Base-by-base conservation (phyloP, 2,113 vertebrate species). In the Ariopsis seemanni region DNA sequence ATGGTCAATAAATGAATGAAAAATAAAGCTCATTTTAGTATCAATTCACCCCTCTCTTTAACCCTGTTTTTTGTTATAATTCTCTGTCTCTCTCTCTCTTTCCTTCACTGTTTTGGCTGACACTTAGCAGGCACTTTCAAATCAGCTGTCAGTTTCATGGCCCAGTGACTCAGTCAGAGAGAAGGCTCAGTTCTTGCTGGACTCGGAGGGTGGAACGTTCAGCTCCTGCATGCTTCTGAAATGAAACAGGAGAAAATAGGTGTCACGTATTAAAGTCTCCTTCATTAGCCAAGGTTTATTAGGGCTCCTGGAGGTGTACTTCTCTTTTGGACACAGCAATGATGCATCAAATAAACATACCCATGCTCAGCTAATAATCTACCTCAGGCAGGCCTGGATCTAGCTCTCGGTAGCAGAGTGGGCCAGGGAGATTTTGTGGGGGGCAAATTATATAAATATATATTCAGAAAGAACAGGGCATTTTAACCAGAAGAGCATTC, bases 241-340 rank as follows among this genome's bases (percentile, higher is more conserved):
- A 89, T 90, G 88, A 92, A 92, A 94, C 71, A 74, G 83, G 90
- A 60, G 92, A 92, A 93, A 92, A 94, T 88, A 86, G 87, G 53
- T 55, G 10, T 84, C 83, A 83, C 62, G 15, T 84, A 88, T 89
- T 86, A 86, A 90, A 88, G 75, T 67, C 72, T 71, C 22, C 79
- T 89, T 90, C 88, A 90, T 90, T 90, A 90, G 89, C 83, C 53
- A 86, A 82, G 75, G 86, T 88, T 89, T 89, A 90, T 88, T 88
- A 90, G 85, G 75, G 82, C 42, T 84, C 57, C 79, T 69, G 87
- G 80, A 88, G 84, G 86, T 83, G 74, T 83, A 83, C 67, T 14
- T 55, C 69, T 87, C 60, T 86, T 65, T 22, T 85, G 65, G 80
- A 83, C 52, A 78, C 34, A 62, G 71, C 60, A 30, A 87, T 18